These are phyloP conservation scores for Pseudomyrmex sp. DNA, from an alignment of 1,140 invertebrate species.

Conservation along the genomic window DNA sequence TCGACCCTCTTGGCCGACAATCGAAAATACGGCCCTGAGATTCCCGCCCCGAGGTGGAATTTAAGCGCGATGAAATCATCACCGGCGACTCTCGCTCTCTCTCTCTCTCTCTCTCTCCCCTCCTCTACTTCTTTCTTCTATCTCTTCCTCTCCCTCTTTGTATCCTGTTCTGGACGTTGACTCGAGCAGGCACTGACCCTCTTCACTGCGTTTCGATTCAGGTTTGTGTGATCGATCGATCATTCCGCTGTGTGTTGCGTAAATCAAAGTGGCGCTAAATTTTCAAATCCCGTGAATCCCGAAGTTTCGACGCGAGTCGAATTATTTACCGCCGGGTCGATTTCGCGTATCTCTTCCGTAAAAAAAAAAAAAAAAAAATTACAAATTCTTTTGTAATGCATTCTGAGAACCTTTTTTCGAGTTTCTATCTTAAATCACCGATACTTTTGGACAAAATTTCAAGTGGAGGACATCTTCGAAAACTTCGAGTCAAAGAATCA, in stretches of 20 bases:
- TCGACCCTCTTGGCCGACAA: constrained; percentile 47
- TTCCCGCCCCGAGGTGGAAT: constrained; percentile 65
- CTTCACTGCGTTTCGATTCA: constrained; percentile 62
- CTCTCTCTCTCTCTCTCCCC: neutral
- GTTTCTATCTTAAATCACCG: too few relatives aligned
- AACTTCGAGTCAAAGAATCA: neutral
- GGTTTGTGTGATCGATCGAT: constrained; percentile 62
- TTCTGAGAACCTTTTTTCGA: too few relatives aligned
- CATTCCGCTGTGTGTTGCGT: neutral
- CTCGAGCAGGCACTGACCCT: constrained; percentile 67
- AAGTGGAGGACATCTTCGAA: too few relatives aligned
- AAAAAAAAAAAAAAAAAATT: too few relatives aligned
- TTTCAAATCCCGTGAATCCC: neutral
- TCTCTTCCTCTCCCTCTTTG: constrained; percentile 9
- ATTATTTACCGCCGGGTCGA: too few relatives aligned
- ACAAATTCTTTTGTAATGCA: too few relatives aligned
- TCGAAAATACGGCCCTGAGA: constrained; percentile 67
- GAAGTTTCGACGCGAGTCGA: too few relatives aligned
- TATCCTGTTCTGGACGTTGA: constrained; percentile 58
- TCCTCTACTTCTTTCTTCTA: constrained; percentile 23
- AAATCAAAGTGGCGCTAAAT: neutral
- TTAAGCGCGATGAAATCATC: constrained; percentile 72
- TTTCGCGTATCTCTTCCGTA: too few relatives aligned
- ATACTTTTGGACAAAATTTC: too few relatives aligned
- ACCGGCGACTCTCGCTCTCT: constrained; percentile 29